phyloP scores from a whole-genome alignment of 2,888 invertebrate genomes.

The Alentia gelatinosa region DNA sequence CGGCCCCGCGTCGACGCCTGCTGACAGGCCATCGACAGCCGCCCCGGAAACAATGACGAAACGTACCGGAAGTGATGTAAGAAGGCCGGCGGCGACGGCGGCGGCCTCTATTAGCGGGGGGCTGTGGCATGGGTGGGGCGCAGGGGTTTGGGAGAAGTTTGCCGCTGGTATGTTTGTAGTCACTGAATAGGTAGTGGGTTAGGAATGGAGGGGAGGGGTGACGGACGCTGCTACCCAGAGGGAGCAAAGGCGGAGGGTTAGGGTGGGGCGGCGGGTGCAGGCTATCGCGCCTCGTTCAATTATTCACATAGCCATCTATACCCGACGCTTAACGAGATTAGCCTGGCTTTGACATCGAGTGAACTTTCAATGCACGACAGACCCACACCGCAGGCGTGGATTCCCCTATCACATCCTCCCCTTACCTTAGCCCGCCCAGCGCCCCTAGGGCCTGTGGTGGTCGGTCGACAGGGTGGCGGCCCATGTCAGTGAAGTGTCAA shows the following conservation, averaged over 20 bases:
- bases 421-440: not conserved
- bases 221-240: not conserved
- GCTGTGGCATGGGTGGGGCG: not conserved
- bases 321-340: not conserved
- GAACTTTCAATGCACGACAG: constrained; percentile 42
- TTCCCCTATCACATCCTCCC: not conserved
- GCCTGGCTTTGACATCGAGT: constrained; percentile 20
- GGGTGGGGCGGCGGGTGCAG: not conserved
- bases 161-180: not conserved
- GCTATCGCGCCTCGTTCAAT: constrained; percentile 29
- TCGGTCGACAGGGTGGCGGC: too few relatives aligned
- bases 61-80: constrained; percentile 40
- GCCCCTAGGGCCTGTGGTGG: too few relatives aligned
- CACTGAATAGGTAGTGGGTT: not conserved
- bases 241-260: not conserved
- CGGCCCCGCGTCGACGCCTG: not conserved
- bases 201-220: not conserved
- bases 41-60: constrained; percentile 38
- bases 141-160: not conserved
- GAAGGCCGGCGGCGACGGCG: not conserved
- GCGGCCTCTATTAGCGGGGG: constrained; percentile 2
- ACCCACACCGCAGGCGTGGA: not conserved
- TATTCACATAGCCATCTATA: constrained; percentile 48
- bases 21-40: constrained; percentile 34
- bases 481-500: constrained; percentile 37